Evolutionary conservation across 2,113 vertebrate species (phyloP).

Genomic region (Rhea americana): DNA sequence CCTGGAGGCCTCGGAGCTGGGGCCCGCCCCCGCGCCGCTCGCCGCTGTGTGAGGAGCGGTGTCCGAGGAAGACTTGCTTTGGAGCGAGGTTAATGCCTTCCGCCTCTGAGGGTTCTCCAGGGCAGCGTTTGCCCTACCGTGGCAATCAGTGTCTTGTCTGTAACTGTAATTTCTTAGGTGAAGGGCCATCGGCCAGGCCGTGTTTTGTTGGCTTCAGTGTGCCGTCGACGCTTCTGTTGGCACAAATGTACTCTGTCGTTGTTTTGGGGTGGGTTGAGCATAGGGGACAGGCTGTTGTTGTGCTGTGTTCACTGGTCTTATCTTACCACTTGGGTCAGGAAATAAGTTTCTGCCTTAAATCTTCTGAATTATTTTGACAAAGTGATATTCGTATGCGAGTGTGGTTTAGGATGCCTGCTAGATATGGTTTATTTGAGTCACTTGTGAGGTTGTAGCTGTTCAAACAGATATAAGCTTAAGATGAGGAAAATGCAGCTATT

Average conservation of each 20-base stretch:
- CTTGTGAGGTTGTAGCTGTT: neutral
- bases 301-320: fast-evolving
- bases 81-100: neutral
- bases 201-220: neutral
- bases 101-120: too few species aligned
- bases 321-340: fast-evolving
- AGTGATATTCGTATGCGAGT: fast-evolving
- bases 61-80: fast-evolving
- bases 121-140: neutral
- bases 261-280: neutral
- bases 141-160: neutral
- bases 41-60: neutral
- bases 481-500: neutral
- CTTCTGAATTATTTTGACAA: neutral
- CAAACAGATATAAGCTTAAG: neutral
- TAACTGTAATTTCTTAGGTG: too few species aligned
- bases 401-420: neutral
- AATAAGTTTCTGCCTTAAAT: neutral
- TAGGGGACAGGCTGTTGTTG: fast-evolving
- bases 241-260: fast-evolving
- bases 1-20: too few species aligned
- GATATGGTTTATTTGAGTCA: fast-evolving
- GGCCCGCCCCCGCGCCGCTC: fast-evolving
- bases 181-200: too few species aligned
- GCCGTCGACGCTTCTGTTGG: fast-evolving